Evolutionary conservation across 2,888 invertebrate species (phyloP).

Genomic region (Diaprepes abbreviatus): DNA sequence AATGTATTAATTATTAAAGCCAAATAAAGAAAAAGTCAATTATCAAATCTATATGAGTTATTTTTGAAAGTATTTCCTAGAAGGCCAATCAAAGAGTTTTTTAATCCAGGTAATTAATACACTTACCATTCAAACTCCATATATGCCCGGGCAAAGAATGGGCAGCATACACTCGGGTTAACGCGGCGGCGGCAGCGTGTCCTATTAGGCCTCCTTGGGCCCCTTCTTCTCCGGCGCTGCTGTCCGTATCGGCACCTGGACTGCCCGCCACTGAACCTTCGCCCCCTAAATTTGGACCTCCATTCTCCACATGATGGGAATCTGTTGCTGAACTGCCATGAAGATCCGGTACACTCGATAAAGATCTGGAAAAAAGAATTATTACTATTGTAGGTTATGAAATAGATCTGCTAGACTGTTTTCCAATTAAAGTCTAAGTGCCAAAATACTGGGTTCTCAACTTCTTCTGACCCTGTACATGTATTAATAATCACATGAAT

Average conservation of each 20-base stretch:
- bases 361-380: conserved; percentile 65
- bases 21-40: too few species aligned
- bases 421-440: too few species aligned
- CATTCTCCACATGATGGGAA: conserved; percentile 39
- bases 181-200: conserved; percentile 70
- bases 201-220: conserved; percentile 62
- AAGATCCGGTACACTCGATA: conserved; percentile 87
- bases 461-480: conserved; percentile 2
- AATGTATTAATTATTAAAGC: too few species aligned
- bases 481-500: background rate
- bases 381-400: too few species aligned
- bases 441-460: too few species aligned
- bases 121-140: conserved; percentile 91
- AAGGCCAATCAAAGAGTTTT: too few species aligned
- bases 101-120: too few species aligned
- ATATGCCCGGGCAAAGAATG: conserved; percentile 93
- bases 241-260: conserved; percentile 75
- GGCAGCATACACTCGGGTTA: conserved; percentile 87
- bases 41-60: too few species aligned
- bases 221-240: conserved; percentile 77
- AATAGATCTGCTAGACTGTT: too few species aligned
- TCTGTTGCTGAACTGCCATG: conserved; percentile 61
- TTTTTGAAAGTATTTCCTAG: too few species aligned
- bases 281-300: conserved; percentile 40
- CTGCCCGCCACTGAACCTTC: conserved; percentile 44